These are phyloP conservation scores for Ornithoptera priamus DNA, from an alignment of 2,888 invertebrate genomes.

Conservation along the genomic window DNA sequence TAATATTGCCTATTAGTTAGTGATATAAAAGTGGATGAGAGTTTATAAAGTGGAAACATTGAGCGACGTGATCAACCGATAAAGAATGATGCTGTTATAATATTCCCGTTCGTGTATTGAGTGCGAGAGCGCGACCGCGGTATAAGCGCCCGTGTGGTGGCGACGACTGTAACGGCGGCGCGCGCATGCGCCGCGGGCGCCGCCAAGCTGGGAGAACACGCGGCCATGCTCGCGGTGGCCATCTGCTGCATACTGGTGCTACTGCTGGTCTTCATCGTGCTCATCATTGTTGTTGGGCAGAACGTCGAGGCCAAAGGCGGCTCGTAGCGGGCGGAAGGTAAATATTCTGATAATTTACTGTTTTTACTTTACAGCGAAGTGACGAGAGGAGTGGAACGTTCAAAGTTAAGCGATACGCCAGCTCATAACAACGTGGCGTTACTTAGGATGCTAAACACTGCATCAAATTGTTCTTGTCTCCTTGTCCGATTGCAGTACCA, in stretches of 20 bases:
- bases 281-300: constrained; percentile 90
- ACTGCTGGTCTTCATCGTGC: constrained; percentile 89
- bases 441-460: no score
- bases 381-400: no score
- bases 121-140: constrained; percentile 35
- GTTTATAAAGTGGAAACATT: no score
- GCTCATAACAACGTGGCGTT: no score
- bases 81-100: constrained; percentile 1
- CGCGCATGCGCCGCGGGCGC: constrained; percentile 60
- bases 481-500: no score
- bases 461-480: no score
- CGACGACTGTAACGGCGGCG: constrained; percentile 59
- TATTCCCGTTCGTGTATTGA: background rate
- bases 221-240: constrained; percentile 89
- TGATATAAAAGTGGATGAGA: no score
- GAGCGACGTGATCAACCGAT: background rate
- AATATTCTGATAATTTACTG: constrained; percentile 13
- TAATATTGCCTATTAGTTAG: no score
- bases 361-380: no score
- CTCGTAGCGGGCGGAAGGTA: constrained; percentile 73
- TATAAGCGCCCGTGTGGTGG: constrained; percentile 58
- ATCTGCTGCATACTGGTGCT: constrained; percentile 91
- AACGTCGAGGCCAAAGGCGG: constrained; percentile 83
- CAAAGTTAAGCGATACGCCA: no score
- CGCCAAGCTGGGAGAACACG: constrained; percentile 78